Evolutionary conservation across 2,888 invertebrate species (phyloP), one percentile per base, ranked within the genome.

Genomic region (Monoplex corrugatus): DNA sequence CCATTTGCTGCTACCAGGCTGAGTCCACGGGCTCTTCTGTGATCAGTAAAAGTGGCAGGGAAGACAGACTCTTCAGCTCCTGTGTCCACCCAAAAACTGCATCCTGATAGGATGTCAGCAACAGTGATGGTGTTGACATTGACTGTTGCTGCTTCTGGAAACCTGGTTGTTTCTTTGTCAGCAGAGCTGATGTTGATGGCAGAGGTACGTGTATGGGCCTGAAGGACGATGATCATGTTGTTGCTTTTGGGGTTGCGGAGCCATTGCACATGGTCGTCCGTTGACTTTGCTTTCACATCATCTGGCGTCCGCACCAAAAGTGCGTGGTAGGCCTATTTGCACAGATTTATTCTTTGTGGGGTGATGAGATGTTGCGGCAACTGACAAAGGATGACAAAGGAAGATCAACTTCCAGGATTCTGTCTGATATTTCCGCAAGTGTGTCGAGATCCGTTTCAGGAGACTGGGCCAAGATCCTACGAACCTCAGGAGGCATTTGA

Each of bases 361-460:
- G 19, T 68, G 63, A 6, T 68, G 19, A 68, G 16, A 72, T 10
- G 32, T 10, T 8, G 72, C 8, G 19, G 72, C 72, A 72, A 35
- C 72, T 72, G 72, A 68, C 40, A 35, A 43, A 63, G 28, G 28
- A 35, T 38, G 86, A 13, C 6, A 23, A n/a, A 35, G 43, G 63
- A 16, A 86, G 10, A 40, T 86, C 86, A 38, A 86, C 72, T 68
- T 68, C 43, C 0, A 86, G 28, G 5, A 86, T 63, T 0, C 43
- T 35, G 57, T 86, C 86, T 23, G 86, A 68, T 68, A 13, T 85
- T 35, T 85, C n/a, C 28, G 85, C 85, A 0, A 50, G 45, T 84
- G 19, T 84, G n/a, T n/a, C 84, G n/a, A 84, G 50, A 57, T 85
- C 85, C 5, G 19, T n/a, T 32, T 85, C 50, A 32, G 85, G 85